A percentile compares a stretch with the other conserved stretches of the same genome.
phyloP scores from a whole-genome alignment of 2,113 vertebrate genomes.

The Silurus glanis region DNA sequence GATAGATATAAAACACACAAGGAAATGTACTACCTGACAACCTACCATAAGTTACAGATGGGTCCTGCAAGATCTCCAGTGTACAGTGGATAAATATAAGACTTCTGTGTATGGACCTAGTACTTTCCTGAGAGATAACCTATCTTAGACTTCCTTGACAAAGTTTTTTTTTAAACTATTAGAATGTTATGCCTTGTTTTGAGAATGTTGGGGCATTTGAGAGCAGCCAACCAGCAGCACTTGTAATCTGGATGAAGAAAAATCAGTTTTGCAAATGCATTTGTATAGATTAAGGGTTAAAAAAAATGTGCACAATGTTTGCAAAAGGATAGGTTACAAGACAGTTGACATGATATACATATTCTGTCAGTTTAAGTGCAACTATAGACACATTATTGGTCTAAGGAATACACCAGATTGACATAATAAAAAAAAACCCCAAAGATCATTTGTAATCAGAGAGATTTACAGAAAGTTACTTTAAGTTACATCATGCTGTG shows the following conservation, averaged over 20 bases:
- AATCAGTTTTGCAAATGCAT: background rate
- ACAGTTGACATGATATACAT: background rate
- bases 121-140: background rate
- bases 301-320: background rate
- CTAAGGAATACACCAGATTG: background rate
- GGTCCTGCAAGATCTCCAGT: background rate
- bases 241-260: background rate
- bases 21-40: slow-evolving; percentile 43
- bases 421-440: slow-evolving; percentile 18
- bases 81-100: background rate
- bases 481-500: background rate
- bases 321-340: background rate
- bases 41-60: background rate
- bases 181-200: background rate
- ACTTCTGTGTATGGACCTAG: background rate
- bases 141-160: background rate
- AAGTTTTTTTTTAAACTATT: background rate
- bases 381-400: background rate
- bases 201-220: background rate
- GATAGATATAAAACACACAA: slow-evolving; percentile 61
- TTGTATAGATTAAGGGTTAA: background rate
- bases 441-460: slow-evolving; percentile 13
- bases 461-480: slow-evolving; percentile 5
- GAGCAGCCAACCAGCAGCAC: too few species aligned
- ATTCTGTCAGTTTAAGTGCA: slow-evolving; percentile 9